phyloP scores from a whole-genome alignment of 2,113 vertebrate genomes.

The Oceanodroma tethys region DNA sequence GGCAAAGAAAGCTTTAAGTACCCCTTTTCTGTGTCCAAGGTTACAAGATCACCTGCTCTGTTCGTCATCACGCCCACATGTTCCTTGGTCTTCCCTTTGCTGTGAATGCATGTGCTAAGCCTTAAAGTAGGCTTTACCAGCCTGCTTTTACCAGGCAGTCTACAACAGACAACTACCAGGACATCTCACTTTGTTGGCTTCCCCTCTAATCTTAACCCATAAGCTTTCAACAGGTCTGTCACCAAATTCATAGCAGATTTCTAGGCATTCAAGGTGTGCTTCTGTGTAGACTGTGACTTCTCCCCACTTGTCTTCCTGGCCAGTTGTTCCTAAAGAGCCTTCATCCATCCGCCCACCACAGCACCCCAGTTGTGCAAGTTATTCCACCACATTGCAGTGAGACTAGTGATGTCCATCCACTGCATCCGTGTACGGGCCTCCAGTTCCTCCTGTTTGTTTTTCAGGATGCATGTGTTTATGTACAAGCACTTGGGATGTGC shows the following conservation, averaged over 20 bases:
- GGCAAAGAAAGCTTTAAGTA: background rate
- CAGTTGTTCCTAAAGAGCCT: background rate
- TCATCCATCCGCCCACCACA: background rate
- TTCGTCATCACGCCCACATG: background rate
- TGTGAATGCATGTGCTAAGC: background rate
- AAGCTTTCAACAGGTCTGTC: background rate
- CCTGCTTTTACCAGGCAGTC: background rate
- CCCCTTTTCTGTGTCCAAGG: background rate
- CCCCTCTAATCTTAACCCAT: background rate
- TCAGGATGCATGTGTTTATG: background rate
- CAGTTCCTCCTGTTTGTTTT: background rate
- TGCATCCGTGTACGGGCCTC: background rate
- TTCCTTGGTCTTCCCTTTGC: background rate
- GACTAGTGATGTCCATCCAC: too few relatives aligned
- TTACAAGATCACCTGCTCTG: background rate
- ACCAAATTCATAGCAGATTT: background rate
- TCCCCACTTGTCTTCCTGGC: background rate
- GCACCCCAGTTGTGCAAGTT: background rate
- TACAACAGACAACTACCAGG: background rate
- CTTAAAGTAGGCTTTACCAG: background rate
- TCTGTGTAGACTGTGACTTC: background rate
- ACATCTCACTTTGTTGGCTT: background rate
- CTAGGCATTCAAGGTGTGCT: background rate
- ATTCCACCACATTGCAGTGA: background rate
- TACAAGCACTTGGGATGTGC: background rate